phyloP scores from a whole-genome alignment of 2,113 vertebrate genomes.

The Solea solea region DNA sequence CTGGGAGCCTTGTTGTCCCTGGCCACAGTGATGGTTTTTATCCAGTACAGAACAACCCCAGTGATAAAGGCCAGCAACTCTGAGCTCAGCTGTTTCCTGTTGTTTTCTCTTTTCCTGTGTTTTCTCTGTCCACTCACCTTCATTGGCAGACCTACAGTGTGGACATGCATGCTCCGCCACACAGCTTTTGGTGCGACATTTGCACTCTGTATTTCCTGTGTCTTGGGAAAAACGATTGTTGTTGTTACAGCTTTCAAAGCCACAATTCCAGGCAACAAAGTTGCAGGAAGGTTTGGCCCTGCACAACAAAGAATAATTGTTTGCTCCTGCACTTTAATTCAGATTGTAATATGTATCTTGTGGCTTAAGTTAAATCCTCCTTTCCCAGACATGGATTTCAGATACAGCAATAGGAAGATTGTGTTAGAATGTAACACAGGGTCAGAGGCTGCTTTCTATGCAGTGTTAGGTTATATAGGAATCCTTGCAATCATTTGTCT shows the following conservation, averaged over 20 bases:
- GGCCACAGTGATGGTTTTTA: conserved; percentile 59
- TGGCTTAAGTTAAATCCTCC: conserved; percentile 78
- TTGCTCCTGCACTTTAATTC: conserved; percentile 74
- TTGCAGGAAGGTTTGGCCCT: conserved; percentile 56
- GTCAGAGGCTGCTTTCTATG: conserved; percentile 75
- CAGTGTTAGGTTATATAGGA: conserved; percentile 78
- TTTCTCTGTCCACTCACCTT: conserved; percentile 73
- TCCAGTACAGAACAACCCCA: conserved; percentile 68
- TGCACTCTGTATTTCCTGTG: conserved; percentile 75
- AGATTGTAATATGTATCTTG: conserved; percentile 75
- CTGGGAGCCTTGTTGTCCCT: conserved; percentile 63
- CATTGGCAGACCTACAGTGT: conserved; percentile 72
- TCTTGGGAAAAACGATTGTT: conserved; percentile 75
- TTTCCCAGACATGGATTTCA: conserved; percentile 71
- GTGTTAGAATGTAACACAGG: conserved; percentile 80
- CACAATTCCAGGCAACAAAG: conserved; percentile 59
- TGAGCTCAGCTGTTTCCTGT: conserved; percentile 74
- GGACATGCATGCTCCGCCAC: conserved; percentile 79
- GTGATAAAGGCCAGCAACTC: conserved; percentile 76
- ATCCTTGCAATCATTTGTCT: conserved; percentile 71
- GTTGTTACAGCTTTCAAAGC: conserved; percentile 77
- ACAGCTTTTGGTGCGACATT: conserved; percentile 77
- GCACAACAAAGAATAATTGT: conserved; percentile 75
- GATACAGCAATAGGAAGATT: conserved; percentile 70
- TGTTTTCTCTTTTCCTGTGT: conserved; percentile 75